Conservation (phyloP, 1,140 invertebrate species). For the Brachionus calyciflorus region DNA sequence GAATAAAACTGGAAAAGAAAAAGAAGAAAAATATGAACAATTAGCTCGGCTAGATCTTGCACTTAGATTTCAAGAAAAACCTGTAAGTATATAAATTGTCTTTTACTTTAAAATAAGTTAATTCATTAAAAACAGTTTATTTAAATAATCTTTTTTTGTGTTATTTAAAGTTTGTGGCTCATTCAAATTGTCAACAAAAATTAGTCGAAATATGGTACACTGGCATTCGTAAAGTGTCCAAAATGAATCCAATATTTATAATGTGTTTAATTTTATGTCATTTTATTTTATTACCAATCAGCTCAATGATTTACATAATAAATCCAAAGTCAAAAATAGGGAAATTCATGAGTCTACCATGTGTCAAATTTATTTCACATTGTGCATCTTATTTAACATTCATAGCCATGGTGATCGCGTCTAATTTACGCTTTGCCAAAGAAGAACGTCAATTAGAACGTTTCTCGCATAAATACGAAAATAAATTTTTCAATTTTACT, state of each 20-base stretch:
- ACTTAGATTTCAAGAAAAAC: conserved; percentile 57
- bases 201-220: conserved; percentile 48
- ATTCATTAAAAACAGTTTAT: background rate
- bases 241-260: conserved; percentile 43
- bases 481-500: background rate
- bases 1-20: conserved; percentile 54
- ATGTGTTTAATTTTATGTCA: conserved; percentile 9
- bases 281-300: conserved; percentile 32
- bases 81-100: background rate
- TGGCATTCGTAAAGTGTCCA: conserved; percentile 30
- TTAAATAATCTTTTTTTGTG: background rate
- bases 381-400: conserved; percentile 68
- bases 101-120: background rate
- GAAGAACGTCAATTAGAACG: conserved; percentile 29
- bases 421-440: conserved; percentile 37
- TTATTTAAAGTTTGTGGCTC: conserved; percentile 48
- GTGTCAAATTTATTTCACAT: conserved; percentile 60
- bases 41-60: conserved; percentile 55
- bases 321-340: conserved; percentile 49
- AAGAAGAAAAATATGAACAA: conserved; percentile 56
- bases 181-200: conserved; percentile 49
- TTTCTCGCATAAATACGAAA: background rate
- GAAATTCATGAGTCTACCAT: conserved; percentile 53
- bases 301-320: conserved; percentile 18
- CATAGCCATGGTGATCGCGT: conserved; percentile 64